Base-by-base conservation (phyloP, 2,797 vertebrate genomes). In the Molossus molossus region DNA sequence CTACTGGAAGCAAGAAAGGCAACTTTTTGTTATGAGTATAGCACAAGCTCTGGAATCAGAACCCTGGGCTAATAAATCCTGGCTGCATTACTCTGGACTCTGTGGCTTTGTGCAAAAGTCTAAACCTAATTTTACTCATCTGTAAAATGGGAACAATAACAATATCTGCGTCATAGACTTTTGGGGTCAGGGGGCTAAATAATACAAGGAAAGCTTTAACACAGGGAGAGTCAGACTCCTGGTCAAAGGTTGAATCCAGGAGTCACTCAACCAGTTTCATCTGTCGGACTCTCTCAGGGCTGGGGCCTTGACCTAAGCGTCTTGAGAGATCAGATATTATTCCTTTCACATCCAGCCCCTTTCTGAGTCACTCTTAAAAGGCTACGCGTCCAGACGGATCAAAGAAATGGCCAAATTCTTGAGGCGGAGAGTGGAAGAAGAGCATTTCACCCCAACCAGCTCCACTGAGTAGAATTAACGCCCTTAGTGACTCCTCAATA, bases 1-100 rank as follows among this genome's bases (percentile, higher is more conserved):
- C 21, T 53, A 70, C 55, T 64, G 81, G 83, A 93, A 96, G 60
- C 58, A 94, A 87, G 69, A 93, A 72, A 86, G 62, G 67, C 10
- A 76, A 60, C 21, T 83, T 85, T 62, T 91, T 94, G 37, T 76
- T 67, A 70, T 21, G n/a, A 29, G n/a, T 70, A 65, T 23, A 83
- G 27, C 9, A 9, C 40, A 92, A 60, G 10, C 40, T 90, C 84
- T 86, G 33, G 29, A 65, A 67, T 88, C 64, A 23, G 29, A 72
- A 21, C 80, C 23, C 65, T 33, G 12, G 5, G 15, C 90, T 96
- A 76, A 67, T 40, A 73, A 90, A 62, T 45, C 37, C 55, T 58
- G 20, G 50, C 65, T 70, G 82, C 14, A 55, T 60, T 37, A 50
- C 72, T 84, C 62, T 33, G 58, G n/a, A 33, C 45, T 90, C 40